Evolutionary conservation across 2,888 invertebrate species (phyloP).

Genomic region (Elegia similella): DNA sequence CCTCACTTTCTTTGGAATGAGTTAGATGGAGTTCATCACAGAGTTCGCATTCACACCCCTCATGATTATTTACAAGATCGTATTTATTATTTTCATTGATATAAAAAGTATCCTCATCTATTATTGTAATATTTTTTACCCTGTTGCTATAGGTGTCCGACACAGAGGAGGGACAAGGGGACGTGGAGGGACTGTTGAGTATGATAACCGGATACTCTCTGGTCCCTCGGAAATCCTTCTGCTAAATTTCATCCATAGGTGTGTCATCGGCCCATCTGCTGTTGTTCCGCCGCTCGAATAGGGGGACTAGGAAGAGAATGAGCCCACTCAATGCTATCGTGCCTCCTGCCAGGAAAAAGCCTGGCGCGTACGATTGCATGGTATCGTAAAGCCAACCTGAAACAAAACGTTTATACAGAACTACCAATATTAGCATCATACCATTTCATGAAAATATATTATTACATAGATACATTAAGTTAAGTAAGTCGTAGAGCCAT

Average conservation of each 20-base stretch:
- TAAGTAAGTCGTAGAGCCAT: no score
- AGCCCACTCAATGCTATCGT: conserved; percentile 93
- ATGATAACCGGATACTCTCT: conserved; percentile 57
- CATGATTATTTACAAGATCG: conserved; percentile 56
- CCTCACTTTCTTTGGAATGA: conserved; percentile 70
- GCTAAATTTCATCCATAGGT: conserved; percentile 69
- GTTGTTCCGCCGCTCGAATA: conserved; percentile 78
- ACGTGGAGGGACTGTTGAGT: conserved; percentile 71
- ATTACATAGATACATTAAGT: no score
- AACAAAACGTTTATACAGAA: no score
- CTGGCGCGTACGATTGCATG: conserved; percentile 89
- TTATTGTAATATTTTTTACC: conserved; percentile 69
- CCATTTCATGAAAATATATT: no score
- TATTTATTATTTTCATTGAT: conserved; percentile 41
- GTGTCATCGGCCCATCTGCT: conserved; percentile 52
- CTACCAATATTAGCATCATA: no score
- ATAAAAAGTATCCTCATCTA: conserved; percentile 56
- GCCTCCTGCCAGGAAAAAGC: conserved; percentile 93
- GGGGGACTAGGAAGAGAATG: conserved; percentile 92
- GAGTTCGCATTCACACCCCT: conserved; percentile 53
- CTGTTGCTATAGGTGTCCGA: conserved; percentile 68
- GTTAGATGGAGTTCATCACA: conserved; percentile 47
- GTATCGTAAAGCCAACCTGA: conserved; percentile 92
- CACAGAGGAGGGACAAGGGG: conserved; percentile 52
- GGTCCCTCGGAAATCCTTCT: conserved; percentile 43